Conservation (phyloP, 92 coral and sea anemone genomes). For the Ricordea florida region DNA sequence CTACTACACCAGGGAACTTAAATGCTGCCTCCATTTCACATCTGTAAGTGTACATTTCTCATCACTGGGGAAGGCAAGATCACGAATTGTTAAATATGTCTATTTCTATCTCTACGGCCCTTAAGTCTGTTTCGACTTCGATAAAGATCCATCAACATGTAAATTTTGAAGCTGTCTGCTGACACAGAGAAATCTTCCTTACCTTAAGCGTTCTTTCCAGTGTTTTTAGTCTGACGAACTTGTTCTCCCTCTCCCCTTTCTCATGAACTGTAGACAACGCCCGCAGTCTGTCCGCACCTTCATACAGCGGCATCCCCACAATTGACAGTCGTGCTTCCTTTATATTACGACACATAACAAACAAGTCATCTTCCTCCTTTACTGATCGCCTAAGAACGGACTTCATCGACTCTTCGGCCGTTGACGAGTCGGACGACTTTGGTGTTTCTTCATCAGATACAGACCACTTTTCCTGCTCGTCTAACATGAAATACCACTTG, state of each 20-base stretch:
- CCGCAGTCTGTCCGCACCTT: constrained; percentile 67
- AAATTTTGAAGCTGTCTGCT: too few relatives aligned
- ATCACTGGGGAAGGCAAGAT: too few relatives aligned
- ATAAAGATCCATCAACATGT: too few relatives aligned
- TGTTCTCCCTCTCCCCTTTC: constrained; percentile 14
- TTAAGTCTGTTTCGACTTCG: too few relatives aligned
- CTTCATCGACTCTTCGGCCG: not conserved
- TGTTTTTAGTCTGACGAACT: constrained; percentile 55
- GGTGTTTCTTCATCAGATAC: constrained; percentile 3
- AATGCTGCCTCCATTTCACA: too few relatives aligned
- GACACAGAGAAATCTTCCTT: constrained; percentile 18
- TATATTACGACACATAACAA: constrained; percentile 68
- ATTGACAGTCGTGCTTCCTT: constrained; percentile 78
- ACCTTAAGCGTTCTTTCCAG: constrained; percentile 87
- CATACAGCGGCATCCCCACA: constrained; percentile 71
- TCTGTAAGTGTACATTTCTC: too few relatives aligned
- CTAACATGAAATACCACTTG: constrained; percentile 69
- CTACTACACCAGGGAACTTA: too few relatives aligned
- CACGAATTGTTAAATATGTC: too few relatives aligned
- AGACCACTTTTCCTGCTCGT: constrained; percentile 51
- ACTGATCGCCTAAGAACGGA: not conserved
- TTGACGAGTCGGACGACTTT: not conserved
- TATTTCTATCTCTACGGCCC: too few relatives aligned
- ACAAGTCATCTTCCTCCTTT: constrained; percentile 70
- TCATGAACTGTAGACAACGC: constrained; percentile 65